Base-by-base conservation (phyloP, 1,140 invertebrate genomes). In the Drosophila persimilis region DNA sequence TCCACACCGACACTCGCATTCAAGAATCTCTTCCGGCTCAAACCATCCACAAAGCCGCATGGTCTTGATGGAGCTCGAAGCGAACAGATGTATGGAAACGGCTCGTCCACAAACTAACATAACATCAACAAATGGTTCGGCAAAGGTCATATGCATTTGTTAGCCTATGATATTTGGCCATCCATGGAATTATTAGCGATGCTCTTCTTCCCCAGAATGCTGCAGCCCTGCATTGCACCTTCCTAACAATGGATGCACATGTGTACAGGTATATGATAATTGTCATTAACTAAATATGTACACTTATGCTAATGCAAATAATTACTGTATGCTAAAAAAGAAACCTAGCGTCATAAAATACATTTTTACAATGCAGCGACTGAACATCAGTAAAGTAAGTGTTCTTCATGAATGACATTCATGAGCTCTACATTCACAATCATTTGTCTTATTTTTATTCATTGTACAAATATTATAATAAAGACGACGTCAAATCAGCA, bases 81-180 rank as follows among this genome's bases (percentile, higher is more conserved):
- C 35, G 69, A 48, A 3, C 64, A 52, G 4, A 64, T 24, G 50
- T 75, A 72, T 59, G 58, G 61, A 56, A 81, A 76, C 26, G 78
- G 80, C 41, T 90, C 89, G 7, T 89, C 89, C 4, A 86, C 89
- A 45, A 88, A 85, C 50, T 90, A 52, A 88, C 55, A 17, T 62
- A 9, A 6, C n/a, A 22, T 11, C 24, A 29, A 31, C 17, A 43
- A 26, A 50, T 6, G 17, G 29, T n/a, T 11, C n/a, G 31, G 29
- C 47, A 8, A 51, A 46, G 67, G 35, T 51, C 61, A 39, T 55
- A 51, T 51, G 31, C 61, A 39, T 55, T 45, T 51, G 31, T 66
- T 20, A 20, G 43, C 63, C 56, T 69, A 48, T 63, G 62, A 67
- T 84, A 85, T 80, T 71, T 67, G 77, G 74, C 63, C 55, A 51